Percentiles rank a stretch among this genome's conserved stretches.
These are phyloP conservation scores for Amaurobius ferox DNA, from an alignment of 2,888 invertebrate genomes.

Conservation along the genomic window DNA sequence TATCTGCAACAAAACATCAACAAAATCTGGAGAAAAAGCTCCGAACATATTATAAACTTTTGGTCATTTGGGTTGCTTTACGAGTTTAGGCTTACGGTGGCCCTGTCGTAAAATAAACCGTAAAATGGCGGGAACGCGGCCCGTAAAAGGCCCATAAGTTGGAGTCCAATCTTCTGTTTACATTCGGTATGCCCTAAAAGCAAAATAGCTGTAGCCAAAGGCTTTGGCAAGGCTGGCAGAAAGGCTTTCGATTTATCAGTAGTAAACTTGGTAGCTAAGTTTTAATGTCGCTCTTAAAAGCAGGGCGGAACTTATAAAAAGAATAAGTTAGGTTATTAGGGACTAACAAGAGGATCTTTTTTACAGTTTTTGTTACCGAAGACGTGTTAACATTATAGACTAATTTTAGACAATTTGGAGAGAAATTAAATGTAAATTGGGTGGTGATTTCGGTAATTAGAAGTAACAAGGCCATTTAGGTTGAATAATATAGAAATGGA, in stretches of 20 bases:
- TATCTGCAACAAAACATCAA: not conserved
- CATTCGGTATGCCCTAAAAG: constrained; percentile 60
- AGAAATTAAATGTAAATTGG: constrained; percentile 21
- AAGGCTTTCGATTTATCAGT: constrained; percentile 58
- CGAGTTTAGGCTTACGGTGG: constrained; percentile 37
- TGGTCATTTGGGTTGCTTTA: constrained; percentile 41
- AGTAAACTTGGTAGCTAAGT: constrained; percentile 52
- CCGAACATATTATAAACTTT: constrained; percentile 64
- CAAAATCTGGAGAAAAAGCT: not conserved
- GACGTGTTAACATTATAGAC: constrained; percentile 35
- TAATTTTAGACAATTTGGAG: constrained; percentile 31
- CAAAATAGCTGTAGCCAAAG: constrained; percentile 64
- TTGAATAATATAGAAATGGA: too few relatives aligned
- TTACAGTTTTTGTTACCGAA: not conserved
- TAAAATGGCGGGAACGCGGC: constrained; percentile 12
- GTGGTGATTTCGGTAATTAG: too few relatives aligned
- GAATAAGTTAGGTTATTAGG: constrained; percentile 44
- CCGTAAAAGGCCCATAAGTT: constrained; percentile 50
- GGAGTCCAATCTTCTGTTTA: constrained; percentile 68
- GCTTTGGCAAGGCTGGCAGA: constrained; percentile 30
- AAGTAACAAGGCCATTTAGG: too few relatives aligned
- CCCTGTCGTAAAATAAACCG: constrained; percentile 47
- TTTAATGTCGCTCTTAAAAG: constrained; percentile 59
- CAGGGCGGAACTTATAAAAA: constrained; percentile 37
- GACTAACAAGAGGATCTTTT: constrained; percentile 35